Evolutionary conservation across 2,797 vertebrate genomes (phyloP).

Genomic region (Scleropages formosus): DNA sequence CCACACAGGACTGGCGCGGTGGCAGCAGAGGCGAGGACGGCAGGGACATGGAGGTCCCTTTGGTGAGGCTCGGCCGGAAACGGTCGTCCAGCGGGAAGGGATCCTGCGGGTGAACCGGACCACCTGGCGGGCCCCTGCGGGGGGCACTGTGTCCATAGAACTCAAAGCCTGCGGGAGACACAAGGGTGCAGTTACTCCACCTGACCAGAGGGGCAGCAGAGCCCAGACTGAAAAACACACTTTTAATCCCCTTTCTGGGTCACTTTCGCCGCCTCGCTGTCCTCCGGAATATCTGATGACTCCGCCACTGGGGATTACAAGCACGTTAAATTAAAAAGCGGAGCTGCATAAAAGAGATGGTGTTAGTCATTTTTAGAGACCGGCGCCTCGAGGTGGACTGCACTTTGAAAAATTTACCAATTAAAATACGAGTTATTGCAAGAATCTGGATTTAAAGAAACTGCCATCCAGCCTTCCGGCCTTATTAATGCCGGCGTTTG

Average conservation of each 20-base stretch:
- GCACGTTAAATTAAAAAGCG: neutral
- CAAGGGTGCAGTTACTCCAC: neutral
- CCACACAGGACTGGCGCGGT: conserved; percentile 78
- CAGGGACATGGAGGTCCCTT: conserved; percentile 94
- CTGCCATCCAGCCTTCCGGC: no score
- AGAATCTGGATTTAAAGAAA: no score
- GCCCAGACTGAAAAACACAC: neutral
- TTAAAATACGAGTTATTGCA: neutral
- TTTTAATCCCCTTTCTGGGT: conserved; percentile 11
- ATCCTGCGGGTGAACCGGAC: conserved; percentile 60
- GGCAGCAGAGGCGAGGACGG: conserved; percentile 93
- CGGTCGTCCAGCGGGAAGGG: conserved; percentile 68
- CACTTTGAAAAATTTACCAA: conserved; percentile 4
- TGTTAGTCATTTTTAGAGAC: neutral
- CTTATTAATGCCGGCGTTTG: neutral
- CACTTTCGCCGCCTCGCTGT: neutral
- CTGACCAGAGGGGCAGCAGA: neutral
- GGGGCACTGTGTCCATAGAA: conserved; percentile 65
- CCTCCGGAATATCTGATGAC: conserved; percentile 14
- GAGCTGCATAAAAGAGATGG: neutral
- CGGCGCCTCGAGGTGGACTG: neutral
- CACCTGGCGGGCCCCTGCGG: conserved; percentile 59
- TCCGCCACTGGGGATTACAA: neutral
- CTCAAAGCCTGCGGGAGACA: conserved; percentile 68
- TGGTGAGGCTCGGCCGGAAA: conserved; percentile 77